Conservation (phyloP, 2,797 vertebrate genomes). For the Brotula barbata region DNA sequence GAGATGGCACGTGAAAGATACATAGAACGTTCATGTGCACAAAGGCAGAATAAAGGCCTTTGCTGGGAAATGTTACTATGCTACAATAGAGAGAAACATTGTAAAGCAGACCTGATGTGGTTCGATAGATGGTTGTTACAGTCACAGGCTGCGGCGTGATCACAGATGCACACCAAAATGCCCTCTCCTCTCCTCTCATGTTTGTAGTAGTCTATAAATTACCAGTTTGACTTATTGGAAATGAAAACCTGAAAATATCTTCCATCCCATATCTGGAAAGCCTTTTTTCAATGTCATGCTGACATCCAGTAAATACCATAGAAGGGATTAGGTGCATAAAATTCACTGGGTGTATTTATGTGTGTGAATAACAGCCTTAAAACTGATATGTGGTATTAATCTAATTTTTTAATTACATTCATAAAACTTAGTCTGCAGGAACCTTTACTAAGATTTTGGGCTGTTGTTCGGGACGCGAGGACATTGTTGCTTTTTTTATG, state of each 20-base stretch:
- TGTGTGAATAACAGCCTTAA: too few relatives aligned
- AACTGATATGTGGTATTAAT: too few relatives aligned
- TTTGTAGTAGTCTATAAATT: neutral
- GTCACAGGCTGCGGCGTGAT: conserved; percentile 40
- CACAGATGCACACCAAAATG: conserved; percentile 54
- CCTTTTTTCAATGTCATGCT: neutral
- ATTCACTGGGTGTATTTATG: too few relatives aligned
- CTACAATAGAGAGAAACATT: conserved; percentile 39
- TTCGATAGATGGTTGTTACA: conserved; percentile 21
- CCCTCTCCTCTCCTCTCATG: neutral
- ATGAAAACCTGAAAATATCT: neutral
- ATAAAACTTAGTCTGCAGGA: too few relatives aligned
- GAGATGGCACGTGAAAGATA: conserved; percentile 15
- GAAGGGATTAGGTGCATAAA: neutral
- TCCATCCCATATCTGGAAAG: neutral
- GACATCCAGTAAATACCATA: neutral
- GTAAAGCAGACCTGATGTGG: conserved; percentile 41
- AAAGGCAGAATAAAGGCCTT: conserved; percentile 20
- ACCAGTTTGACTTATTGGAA: neutral
- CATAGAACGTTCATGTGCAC: neutral
- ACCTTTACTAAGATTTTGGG: too few relatives aligned
- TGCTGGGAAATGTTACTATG: conserved; percentile 44
- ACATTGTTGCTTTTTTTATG: too few relatives aligned
- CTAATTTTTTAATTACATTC: too few relatives aligned
- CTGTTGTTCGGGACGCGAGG: too few relatives aligned